Evolutionary conservation across 2,888 invertebrate genomes (phyloP), one percentile per base, ranked within the genome.

Genomic region (Conistra vaccinii): DNA sequence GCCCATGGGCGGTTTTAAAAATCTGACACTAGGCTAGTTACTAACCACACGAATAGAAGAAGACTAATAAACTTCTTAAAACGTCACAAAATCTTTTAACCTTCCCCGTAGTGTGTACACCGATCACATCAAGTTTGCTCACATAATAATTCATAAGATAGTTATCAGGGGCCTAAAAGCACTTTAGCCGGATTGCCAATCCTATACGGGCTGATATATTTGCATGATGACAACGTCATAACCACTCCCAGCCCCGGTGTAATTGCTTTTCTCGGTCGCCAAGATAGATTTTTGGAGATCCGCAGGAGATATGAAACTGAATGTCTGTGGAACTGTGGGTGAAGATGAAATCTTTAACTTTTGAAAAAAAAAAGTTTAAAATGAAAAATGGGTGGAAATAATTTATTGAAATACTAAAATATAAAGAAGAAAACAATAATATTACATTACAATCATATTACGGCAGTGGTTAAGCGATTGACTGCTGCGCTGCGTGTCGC

Each of bases 171-270:
- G 86, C 89, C 90, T 92, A 91, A 93, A 93, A 92, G 93, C 94
- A 92, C 93, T 95, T 91, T 85, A 89, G 87, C 89, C 76, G 89
- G 91, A 95, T 94, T 94, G 94, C 89, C 93, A 94, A 94, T 94
- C 90, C 90, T 88, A 80, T 88, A 82, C 79, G 80, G 85, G 83
- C 71, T 76, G 79, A 91, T 90, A 89, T 92, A 93, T 94, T 93
- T 94, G 92, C 92, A 91, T 92, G 91, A 91, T 90, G 91, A 90
- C 85, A 90, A 89, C 91, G 91, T 92, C 92, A 92, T 91, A 91
- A 91, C 89, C 92, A 92, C 89, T 89, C 88, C 83, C 83, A 81
- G 78, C 80, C 73, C 20, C 26, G 45, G 83, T 87, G 89, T 93
- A 93, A 94, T 94, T 94, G 93, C 92, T 90, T 89, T 76, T 78